Percentiles rank a stretch among this genome's conserved stretches.
These are phyloP conservation scores for Dasypolia templi DNA, from an alignment of 2,888 invertebrate species.

Conservation along the genomic window DNA sequence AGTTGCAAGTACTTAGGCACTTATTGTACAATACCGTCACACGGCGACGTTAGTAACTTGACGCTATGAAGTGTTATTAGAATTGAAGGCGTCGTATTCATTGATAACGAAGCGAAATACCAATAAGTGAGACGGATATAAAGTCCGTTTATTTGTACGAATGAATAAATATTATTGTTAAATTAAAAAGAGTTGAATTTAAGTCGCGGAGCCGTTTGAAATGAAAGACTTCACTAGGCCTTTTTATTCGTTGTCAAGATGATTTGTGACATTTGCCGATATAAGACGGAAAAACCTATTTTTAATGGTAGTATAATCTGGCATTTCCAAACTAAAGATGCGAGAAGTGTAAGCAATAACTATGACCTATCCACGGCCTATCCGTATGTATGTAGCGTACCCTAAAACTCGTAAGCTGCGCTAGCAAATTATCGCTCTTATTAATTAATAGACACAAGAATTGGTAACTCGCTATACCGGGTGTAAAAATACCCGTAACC, in stretches of 20 bases:
- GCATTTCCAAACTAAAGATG: not conserved
- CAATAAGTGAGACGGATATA: conserved; percentile 52
- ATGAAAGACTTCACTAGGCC: not conserved
- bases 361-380: too few species aligned
- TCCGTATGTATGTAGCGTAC: too few species aligned
- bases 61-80: conserved; percentile 65
- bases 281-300: not conserved
- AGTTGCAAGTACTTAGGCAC: conserved; percentile 58
- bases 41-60: conserved; percentile 59
- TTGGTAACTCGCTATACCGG: not conserved
- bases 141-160: conserved; percentile 42
- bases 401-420: not conserved
- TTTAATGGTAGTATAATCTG: not conserved
- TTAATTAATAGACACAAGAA: not conserved
- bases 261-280: not conserved
- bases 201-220: not conserved
- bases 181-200: not conserved
- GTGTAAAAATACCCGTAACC: not conserved
- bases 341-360: not conserved
- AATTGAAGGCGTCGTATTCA: conserved; percentile 65
- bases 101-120: conserved; percentile 64
- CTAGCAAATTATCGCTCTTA: not conserved
- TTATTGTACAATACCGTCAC: conserved; percentile 48
- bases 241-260: not conserved
- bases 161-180: conserved; percentile 29